phyloP scores from a whole-genome alignment of 2,797 vertebrate genomes.

The Cygnus olor region DNA sequence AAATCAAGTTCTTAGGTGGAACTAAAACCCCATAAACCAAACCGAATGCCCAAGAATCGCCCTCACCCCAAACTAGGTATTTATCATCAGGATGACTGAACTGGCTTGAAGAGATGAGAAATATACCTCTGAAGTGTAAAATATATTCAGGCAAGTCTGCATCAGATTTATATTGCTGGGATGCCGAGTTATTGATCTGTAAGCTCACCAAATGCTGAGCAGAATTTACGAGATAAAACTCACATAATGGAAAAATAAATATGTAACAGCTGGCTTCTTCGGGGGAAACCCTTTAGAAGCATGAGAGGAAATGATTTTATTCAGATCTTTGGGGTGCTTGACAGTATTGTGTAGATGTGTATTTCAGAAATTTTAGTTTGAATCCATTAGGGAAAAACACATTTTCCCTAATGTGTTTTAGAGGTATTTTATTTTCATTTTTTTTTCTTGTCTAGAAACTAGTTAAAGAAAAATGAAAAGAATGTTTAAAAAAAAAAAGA shows the following conservation, averaged over 20 bases:
- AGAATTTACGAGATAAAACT: constrained; percentile 63
- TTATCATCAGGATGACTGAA: constrained; percentile 2
- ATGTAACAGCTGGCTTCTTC: constrained; percentile 69
- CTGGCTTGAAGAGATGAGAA: constrained; percentile 43
- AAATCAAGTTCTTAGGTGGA: not conserved
- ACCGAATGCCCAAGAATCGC: not conserved
- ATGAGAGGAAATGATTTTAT: constrained; percentile 60
- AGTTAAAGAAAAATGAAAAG: constrained; percentile 19
- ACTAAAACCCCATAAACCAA: not conserved
- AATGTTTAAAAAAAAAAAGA: not conserved
- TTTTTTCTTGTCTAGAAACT: not conserved
- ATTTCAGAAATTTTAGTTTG: constrained; percentile 33
- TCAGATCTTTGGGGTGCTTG: constrained; percentile 17
- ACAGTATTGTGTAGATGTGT: constrained; percentile 43
- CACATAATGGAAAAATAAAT: constrained; percentile 69
- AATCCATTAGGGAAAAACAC: not conserved
- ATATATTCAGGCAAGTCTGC: constrained; percentile 36
- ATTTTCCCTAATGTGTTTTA: constrained; percentile 18
- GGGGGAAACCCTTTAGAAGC: constrained; percentile 50
- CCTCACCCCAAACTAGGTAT: not conserved
- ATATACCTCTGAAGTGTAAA: constrained; percentile 24
- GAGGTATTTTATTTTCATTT: constrained; percentile 4
- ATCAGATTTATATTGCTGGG: constrained; percentile 51
- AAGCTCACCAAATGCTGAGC: constrained; percentile 58
- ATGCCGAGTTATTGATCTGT: constrained; percentile 56